Conservation (phyloP, 2,113 vertebrate genomes). For the Tetrax tetrax region DNA sequence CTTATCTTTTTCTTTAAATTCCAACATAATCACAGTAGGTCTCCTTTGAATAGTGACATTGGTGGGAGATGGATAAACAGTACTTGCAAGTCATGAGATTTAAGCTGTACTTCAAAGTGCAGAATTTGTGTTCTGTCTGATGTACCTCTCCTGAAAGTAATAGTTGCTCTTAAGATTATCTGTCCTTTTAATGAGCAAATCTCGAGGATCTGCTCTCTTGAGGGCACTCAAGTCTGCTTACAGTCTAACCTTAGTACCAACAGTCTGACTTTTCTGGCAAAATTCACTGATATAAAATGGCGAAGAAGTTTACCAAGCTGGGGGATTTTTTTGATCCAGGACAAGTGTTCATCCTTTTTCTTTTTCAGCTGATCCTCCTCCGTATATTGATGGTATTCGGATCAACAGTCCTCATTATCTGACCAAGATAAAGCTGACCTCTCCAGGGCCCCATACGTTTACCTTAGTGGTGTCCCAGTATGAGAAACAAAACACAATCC, state of each 20-base stretch:
- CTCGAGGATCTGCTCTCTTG: neutral
- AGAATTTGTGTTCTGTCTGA: neutral
- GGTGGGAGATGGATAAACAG: neutral
- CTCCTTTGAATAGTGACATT: neutral
- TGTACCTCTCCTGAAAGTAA: neutral
- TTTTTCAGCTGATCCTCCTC: constrained; percentile 89
- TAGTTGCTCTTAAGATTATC: neutral
- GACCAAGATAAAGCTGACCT: constrained; percentile 93
- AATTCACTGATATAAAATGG: neutral
- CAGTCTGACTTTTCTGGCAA: neutral
- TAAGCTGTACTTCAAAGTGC: neutral
- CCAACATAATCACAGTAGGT: neutral
- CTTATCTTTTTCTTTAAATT: neutral
- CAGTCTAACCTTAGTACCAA: neutral
- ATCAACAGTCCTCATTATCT: constrained; percentile 99
- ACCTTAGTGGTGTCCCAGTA: constrained; percentile 98
- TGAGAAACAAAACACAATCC: constrained; percentile 98
- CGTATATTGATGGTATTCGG: constrained; percentile 94
- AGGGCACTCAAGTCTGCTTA: neutral
- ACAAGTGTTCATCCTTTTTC: neutral
- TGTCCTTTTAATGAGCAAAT: neutral
- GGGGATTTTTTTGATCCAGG: neutral
- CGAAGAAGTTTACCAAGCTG: neutral
- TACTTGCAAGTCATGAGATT: neutral
- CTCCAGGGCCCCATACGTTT: constrained; percentile 88